phyloP scores from a whole-genome alignment of 2,113 vertebrate genomes.

The Silurus glanis region DNA sequence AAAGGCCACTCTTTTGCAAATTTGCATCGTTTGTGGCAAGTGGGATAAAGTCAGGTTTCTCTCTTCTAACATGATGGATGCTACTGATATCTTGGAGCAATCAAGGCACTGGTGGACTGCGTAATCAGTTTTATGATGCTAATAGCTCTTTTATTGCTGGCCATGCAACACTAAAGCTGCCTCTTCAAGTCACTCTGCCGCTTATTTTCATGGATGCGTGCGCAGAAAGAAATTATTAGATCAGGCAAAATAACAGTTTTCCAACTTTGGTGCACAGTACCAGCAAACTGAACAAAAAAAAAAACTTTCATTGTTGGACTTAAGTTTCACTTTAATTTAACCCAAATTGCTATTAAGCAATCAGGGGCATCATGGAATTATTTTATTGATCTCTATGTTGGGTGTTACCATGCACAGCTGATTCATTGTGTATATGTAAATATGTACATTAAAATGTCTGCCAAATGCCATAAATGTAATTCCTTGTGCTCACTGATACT shows the following conservation, averaged over 20 bases:
- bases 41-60: constrained; percentile 15
- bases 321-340: not conserved
- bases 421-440: not conserved
- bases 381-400: not conserved
- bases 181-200: not conserved
- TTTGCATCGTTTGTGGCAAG: constrained; percentile 38
- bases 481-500: not conserved
- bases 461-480: too few species aligned
- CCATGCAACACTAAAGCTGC: constrained; percentile 22
- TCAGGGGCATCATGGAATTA: not conserved
- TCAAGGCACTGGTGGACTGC: constrained; percentile 9
- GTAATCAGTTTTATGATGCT: constrained; percentile 53
- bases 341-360: not conserved
- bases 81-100: constrained; percentile 44
- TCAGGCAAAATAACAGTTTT: too few species aligned
- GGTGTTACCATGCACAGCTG: not conserved
- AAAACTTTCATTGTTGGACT: not conserved
- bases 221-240: not conserved
- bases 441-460: too few species aligned
- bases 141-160: constrained; percentile 56
- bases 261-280: too few species aligned
- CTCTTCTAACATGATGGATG: constrained; percentile 44
- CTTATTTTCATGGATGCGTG: not conserved
- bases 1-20: constrained; percentile 27
- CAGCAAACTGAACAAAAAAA: not conserved